phyloP scores from a whole-genome alignment of 2,888 invertebrate genomes.

The Caenorhabditis sp. region DNA sequence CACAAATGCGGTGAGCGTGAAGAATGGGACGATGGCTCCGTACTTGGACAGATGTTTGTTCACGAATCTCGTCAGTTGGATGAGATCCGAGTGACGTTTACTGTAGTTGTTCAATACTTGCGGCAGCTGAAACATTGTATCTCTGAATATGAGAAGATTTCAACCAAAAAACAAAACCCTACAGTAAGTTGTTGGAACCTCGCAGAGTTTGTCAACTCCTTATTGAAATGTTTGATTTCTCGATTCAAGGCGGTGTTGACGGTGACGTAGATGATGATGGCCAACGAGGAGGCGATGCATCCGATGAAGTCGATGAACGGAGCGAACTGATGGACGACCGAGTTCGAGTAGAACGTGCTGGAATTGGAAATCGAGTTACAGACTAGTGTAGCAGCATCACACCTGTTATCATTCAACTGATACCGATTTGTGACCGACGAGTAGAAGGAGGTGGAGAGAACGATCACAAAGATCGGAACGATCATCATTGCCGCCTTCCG shows the following conservation, averaged over 20 bases:
- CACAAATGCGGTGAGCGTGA: slow-evolving; percentile 29
- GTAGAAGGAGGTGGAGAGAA: slow-evolving; percentile 34
- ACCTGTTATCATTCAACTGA: slow-evolving; percentile 27
- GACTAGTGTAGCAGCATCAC: no score
- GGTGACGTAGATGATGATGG: slow-evolving; percentile 43
- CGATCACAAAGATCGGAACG: slow-evolving; percentile 36
- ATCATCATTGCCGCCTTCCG: slow-evolving; percentile 44
- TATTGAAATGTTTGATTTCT: slow-evolving; percentile 57
- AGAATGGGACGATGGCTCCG: slow-evolving; percentile 39
- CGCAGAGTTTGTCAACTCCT: slow-evolving; percentile 49
- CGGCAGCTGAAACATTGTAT: no score
- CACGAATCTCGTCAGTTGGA: slow-evolving; percentile 39
- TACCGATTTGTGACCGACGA: slow-evolving; percentile 36
- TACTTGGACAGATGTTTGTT: slow-evolving; percentile 40
- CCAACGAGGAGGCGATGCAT: slow-evolving; percentile 40
- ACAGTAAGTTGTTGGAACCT: slow-evolving; percentile 54
- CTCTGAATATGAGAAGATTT: background rate
- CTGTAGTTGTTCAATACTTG: slow-evolving; percentile 51
- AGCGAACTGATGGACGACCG: slow-evolving; percentile 27
- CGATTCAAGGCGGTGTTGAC: slow-evolving; percentile 39
- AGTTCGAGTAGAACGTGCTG: slow-evolving; percentile 53
- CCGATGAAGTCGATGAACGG: slow-evolving; percentile 52
- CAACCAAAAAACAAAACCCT: background rate
- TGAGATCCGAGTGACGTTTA: slow-evolving; percentile 56
- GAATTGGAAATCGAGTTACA: no score